Conservation (phyloP, 1,140 invertebrate species). For the Eriosoma lanigerum region DNA sequence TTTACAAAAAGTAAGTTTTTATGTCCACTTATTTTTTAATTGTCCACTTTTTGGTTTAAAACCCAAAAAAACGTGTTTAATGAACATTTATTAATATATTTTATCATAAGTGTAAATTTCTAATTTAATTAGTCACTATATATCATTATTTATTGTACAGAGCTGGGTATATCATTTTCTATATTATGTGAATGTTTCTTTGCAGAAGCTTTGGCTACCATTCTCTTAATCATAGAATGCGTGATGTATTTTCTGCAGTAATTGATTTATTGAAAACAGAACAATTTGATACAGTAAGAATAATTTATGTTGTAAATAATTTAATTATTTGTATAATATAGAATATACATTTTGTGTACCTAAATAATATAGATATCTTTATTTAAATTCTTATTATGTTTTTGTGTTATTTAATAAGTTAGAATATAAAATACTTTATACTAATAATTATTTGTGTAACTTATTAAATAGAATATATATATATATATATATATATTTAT, state of each 20-base stretch:
- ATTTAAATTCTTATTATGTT: neutral
- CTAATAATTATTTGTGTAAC: too few relatives aligned
- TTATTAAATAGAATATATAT: neutral
- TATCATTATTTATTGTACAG: neutral
- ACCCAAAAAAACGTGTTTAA: neutral
- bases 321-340: neutral
- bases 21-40: too few relatives aligned
- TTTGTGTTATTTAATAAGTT: neutral
- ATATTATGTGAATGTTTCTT: neutral
- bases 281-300: neutral
- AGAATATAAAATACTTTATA: too few relatives aligned
- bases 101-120: neutral
- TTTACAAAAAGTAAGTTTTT: conserved; percentile 27
- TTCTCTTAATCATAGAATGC: conserved; percentile 24
- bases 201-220: conserved; percentile 39
- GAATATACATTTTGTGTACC: neutral
- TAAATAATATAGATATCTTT: too few relatives aligned
- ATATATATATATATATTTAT: neutral
- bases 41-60: neutral
- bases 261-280: conserved; percentile 10
- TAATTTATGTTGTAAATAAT: neutral
- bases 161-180: neutral
- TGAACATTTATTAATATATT: neutral
- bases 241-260: neutral
- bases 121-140: neutral